These are phyloP conservation scores for Bradynema listronoti DNA, from an alignment of 1,140 invertebrate species.

Conservation along the genomic window DNA sequence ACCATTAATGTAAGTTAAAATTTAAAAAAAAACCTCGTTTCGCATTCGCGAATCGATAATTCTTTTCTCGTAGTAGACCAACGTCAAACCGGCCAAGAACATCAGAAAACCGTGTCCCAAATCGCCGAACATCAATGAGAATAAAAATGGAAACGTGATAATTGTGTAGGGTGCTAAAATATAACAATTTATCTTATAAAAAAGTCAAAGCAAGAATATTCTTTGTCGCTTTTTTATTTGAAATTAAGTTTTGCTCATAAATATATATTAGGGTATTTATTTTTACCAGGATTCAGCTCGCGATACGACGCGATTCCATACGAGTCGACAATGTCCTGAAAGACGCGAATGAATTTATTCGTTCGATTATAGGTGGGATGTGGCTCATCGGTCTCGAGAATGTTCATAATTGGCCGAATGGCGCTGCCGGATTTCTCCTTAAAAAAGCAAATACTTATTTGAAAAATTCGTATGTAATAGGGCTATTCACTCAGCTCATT, in stretches of 20 bases:
- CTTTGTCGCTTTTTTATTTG: no score
- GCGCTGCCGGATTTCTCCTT: constrained; percentile 59
- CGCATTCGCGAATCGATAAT: constrained; percentile 69
- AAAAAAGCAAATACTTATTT: no score
- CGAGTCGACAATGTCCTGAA: constrained; percentile 62
- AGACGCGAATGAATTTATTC: constrained; percentile 63
- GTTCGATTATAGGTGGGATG: constrained; percentile 62
- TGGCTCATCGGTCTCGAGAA: constrained; percentile 56
- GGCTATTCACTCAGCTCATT: no score
- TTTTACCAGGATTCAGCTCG: constrained; percentile 61
- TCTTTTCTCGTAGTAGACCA: constrained; percentile 73
- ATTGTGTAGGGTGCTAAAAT: constrained; percentile 71
- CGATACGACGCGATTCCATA: constrained; percentile 62
- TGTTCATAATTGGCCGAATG: constrained; percentile 61
- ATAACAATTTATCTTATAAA: constrained; percentile 3
- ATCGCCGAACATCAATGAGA: constrained; percentile 89
- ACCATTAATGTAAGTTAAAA: neutral
- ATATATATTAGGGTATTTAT: neutral
- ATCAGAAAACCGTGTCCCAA: constrained; percentile 76
- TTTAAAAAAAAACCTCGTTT: constrained; percentile 59
- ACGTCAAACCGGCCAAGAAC: constrained; percentile 68
- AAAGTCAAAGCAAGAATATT: no score
- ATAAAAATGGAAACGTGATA: constrained; percentile 88
- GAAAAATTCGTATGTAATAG: no score
- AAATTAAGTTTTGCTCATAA: neutral